Conservation (phyloP, 2,113 vertebrate species). For the Chaetodon trifascialis region DNA sequence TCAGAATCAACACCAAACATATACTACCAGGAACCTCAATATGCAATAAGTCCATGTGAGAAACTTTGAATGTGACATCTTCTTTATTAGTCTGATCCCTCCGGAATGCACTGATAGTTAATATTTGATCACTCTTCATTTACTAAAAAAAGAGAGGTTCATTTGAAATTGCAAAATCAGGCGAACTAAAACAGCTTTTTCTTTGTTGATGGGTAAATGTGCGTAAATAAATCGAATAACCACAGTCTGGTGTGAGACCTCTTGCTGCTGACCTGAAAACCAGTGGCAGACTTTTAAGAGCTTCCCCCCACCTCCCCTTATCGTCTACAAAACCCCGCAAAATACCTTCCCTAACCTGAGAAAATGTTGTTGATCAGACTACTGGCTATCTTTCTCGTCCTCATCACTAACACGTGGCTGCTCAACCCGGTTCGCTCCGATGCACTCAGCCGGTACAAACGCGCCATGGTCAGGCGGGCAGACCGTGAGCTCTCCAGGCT, state of each 20-base stretch:
- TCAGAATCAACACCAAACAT: neutral
- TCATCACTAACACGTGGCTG: slow-evolving; percentile 82
- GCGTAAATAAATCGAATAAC: slow-evolving; percentile 16
- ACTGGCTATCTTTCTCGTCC: slow-evolving; percentile 81
- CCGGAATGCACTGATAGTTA: slow-evolving; percentile 62
- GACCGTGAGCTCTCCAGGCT: slow-evolving; percentile 69
- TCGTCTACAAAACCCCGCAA: slow-evolving; percentile 10
- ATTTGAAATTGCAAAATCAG: neutral
- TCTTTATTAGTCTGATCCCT: slow-evolving; percentile 5
- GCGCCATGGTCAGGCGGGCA: slow-evolving; percentile 75
- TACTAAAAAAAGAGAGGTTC: neutral
- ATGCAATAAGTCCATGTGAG: slow-evolving; percentile 16
- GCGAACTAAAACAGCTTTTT: neutral
- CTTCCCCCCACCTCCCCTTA: neutral
- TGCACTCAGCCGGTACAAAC: slow-evolving; percentile 74
- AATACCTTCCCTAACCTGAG: neutral
- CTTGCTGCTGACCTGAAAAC: slow-evolving; percentile 36
- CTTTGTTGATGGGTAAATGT: slow-evolving; percentile 17
- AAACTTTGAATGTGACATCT: slow-evolving; percentile 24
- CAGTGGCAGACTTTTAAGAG: neutral
- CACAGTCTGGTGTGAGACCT: slow-evolving; percentile 30
- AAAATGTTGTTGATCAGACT: slow-evolving; percentile 84
- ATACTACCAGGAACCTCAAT: slow-evolving; percentile 11
- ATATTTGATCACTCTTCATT: slow-evolving; percentile 10
- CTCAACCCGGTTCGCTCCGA: slow-evolving; percentile 76